Evolutionary conservation across 2,888 invertebrate genomes (phyloP).

Genomic region (Zele albiditarsus): DNA sequence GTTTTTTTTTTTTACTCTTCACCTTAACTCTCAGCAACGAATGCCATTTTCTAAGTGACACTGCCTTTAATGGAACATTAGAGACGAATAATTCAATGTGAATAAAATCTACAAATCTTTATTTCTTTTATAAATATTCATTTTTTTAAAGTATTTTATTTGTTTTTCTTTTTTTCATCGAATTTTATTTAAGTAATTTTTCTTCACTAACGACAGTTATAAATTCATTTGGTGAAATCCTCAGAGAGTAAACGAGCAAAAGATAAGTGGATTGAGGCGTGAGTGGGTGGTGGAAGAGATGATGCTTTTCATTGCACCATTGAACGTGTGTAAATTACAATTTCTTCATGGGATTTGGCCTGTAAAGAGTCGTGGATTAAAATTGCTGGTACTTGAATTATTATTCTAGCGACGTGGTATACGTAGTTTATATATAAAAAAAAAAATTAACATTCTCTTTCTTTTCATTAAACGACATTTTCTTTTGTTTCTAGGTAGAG

Average conservation of each 20-base stretch:
- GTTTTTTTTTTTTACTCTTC: not conserved
- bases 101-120: conserved; percentile 12
- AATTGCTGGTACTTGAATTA: conserved; percentile 31
- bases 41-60: not conserved
- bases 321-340: conserved; percentile 32
- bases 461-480: not conserved
- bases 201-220: conserved; percentile 15
- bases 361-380: conserved; percentile 31
- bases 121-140: not conserved
- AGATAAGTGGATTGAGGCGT: not conserved
- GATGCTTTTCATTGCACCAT: conserved; percentile 28
- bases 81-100: not conserved
- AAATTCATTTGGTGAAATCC: conserved; percentile 15
- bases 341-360: conserved; percentile 31
- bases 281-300: conserved; percentile 12
- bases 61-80: not conserved
- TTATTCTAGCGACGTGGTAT: conserved; percentile 17
- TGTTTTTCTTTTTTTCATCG: not conserved
- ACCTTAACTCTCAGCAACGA: not conserved
- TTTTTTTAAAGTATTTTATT: not conserved
- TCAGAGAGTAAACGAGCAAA: not conserved
- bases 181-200: not conserved
- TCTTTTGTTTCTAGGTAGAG: not conserved
- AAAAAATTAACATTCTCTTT: not conserved
- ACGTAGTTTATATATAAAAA: not conserved